Conservation (phyloP, 2,888 invertebrate genomes). For the Patella ulyssiponensis region DNA sequence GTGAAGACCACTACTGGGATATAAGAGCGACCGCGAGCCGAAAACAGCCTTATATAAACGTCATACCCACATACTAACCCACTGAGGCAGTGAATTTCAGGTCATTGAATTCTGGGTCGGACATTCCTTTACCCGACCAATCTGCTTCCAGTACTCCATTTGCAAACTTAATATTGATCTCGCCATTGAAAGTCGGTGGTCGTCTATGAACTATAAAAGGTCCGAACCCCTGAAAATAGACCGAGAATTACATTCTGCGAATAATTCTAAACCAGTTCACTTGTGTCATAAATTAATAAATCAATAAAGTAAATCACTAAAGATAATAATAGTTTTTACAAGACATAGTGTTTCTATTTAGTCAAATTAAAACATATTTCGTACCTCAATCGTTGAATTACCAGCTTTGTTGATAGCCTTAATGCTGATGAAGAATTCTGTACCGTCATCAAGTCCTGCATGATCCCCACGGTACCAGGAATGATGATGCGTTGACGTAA, state of each 20-base stretch:
- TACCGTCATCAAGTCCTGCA: constrained; percentile 45
- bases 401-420: constrained; percentile 49
- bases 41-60: no score
- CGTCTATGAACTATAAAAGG: background rate
- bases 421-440: constrained; percentile 49
- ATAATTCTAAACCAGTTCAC: no score
- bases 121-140: background rate
- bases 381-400: constrained; percentile 34
- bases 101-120: background rate
- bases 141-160: background rate
- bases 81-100: background rate
- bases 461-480: constrained; percentile 39
- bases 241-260: no score
- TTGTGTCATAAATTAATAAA: no score
- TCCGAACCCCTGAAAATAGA: background rate
- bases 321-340: no score
- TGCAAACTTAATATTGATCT: background rate
- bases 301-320: no score
- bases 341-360: no score
- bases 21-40: no score
- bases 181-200: background rate
- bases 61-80: background rate
- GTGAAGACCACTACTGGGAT: no score
- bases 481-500: constrained; percentile 45
- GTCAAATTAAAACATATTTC: no score